A percentile compares a stretch with the other conserved stretches of the same genome.
These are phyloP conservation scores for Fukomys damarensis DNA, from an alignment of 2,113 vertebrate genomes.

Conservation along the genomic window DNA sequence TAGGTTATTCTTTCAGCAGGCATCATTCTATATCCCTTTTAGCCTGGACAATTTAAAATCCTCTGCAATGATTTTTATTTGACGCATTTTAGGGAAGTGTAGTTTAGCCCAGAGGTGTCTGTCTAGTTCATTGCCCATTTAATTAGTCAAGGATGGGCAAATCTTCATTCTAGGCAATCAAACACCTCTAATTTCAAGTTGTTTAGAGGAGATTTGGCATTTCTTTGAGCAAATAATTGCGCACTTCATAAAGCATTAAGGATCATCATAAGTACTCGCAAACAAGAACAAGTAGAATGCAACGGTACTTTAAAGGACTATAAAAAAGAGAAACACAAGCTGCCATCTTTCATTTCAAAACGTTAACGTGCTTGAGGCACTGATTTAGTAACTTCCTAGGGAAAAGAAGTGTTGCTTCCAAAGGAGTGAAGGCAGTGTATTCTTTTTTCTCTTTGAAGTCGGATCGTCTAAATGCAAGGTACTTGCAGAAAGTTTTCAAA, in stretches of 20 bases:
- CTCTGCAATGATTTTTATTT: conserved; percentile 26
- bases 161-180: conserved; percentile 61
- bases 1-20: not conserved
- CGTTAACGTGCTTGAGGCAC: conserved; percentile 28
- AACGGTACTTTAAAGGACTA: conserved; percentile 54
- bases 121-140: conserved; percentile 67
- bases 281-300: not conserved
- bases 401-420: not conserved
- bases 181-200: not conserved
- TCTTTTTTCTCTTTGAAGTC: not conserved
- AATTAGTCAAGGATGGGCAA: conserved; percentile 56
- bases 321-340: conserved; percentile 42
- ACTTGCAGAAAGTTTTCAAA: conserved; percentile 42
- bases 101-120: not conserved
- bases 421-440: not conserved
- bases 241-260: conserved; percentile 74
- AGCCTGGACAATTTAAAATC: not conserved
- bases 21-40: not conserved
- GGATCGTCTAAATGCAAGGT: not conserved
- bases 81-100: conserved; percentile 54
- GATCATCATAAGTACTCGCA: conserved; percentile 46
- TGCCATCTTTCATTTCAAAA: conserved; percentile 41
- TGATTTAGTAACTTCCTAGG: conserved; percentile 15
- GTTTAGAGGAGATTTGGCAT: conserved; percentile 66
- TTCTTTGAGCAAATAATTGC: conserved; percentile 72